Evolutionary conservation across 2,113 vertebrate species (phyloP).

Genomic region (Glaucomys volans): DNA sequence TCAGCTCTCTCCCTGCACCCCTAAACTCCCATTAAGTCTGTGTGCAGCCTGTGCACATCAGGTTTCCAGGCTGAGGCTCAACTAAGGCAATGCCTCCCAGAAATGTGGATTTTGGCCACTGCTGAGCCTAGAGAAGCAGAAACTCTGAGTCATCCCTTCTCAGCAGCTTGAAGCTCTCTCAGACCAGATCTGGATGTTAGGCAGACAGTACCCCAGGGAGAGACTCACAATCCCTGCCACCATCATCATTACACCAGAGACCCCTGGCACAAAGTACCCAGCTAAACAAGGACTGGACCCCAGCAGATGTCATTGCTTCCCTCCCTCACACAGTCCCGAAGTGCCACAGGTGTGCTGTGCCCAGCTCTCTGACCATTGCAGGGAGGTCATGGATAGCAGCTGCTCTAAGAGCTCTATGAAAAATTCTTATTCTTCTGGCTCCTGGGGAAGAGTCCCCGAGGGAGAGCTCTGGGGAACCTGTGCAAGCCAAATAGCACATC

Average conservation of each 20-base stretch:
- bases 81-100: background rate
- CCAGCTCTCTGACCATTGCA: too few relatives aligned
- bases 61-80: background rate
- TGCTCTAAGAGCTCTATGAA: background rate
- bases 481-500: background rate
- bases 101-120: constrained; percentile 35
- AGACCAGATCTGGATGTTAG: background rate
- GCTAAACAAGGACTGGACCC: accelerated
- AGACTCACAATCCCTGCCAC: background rate
- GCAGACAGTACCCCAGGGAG: background rate
- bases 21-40: background rate
- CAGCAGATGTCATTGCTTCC: background rate
- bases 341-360: background rate
- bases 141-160: constrained; percentile 27
- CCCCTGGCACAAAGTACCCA: too few relatives aligned
- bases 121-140: background rate
- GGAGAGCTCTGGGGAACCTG: background rate
- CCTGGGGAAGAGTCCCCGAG: background rate
- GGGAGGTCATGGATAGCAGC: background rate
- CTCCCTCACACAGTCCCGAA: accelerated
- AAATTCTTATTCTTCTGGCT: background rate
- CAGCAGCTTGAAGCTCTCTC: background rate
- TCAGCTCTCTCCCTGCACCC: background rate
- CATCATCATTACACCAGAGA: background rate
- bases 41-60: accelerated